A percentile compares a stretch with the other conserved stretches of the same genome.
phyloP scores from a whole-genome alignment of 37 sponge, comb jelly and placozoan species.

The Tethya wilhelma region DNA sequence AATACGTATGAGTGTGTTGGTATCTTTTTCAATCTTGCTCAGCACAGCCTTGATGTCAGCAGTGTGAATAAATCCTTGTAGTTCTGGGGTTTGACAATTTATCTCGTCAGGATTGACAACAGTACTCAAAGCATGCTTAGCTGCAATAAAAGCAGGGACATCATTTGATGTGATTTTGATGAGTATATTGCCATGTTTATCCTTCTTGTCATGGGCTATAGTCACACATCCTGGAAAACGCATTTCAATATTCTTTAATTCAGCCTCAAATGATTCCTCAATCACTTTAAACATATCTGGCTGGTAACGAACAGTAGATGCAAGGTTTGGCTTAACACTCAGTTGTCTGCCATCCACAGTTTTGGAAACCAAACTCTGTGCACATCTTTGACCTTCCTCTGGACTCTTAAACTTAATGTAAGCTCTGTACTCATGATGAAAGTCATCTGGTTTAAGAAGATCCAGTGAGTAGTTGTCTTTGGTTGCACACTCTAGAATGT shows the following conservation, averaged over 20 bases:
- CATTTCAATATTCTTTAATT: neutral
- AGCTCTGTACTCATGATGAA: no score
- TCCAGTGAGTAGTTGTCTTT: no score
- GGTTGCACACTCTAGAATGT: no score
- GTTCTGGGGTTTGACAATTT: constrained; percentile 11
- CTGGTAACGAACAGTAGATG: constrained; percentile 7
- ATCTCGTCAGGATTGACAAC: constrained; percentile 29
- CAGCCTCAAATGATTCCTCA: neutral
- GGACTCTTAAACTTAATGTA: no score
- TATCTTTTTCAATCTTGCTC: neutral
- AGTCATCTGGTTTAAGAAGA: no score
- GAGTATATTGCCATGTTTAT: constrained; percentile 1
- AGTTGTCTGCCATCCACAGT: no score
- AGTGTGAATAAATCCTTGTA: constrained; percentile 16
- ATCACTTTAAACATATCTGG: constrained; percentile 2
- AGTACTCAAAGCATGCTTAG: constrained; percentile 3
- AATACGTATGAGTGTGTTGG: neutral
- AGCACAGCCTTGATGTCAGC: neutral
- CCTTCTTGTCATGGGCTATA: neutral
- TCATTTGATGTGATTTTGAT: constrained; percentile 3
- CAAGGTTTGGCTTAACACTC: neutral
- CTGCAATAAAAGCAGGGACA: neutral
- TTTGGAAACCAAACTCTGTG: no score
- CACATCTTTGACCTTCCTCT: neutral
- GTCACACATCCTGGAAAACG: no score